These are phyloP conservation scores for Eumaeus atala DNA, from an alignment of 1,140 invertebrate species.

Conservation along the genomic window DNA sequence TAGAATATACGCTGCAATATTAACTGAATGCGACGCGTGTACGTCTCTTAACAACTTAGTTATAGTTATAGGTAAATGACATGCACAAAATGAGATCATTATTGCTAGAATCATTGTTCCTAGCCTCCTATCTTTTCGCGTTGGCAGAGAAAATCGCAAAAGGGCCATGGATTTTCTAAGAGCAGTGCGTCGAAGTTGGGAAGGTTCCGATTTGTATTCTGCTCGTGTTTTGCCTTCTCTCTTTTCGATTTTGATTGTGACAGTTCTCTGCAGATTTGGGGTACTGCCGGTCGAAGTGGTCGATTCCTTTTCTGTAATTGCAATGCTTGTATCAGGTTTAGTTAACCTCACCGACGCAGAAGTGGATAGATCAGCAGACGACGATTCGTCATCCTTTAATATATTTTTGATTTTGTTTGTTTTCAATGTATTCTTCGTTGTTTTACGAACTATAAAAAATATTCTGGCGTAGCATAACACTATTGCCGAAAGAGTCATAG, in stretches of 20 bases:
- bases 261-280: conserved; percentile 9
- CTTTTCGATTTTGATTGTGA: conserved; percentile 28
- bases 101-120: conserved; percentile 90
- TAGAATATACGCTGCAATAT: conserved; percentile 84
- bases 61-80: conserved; percentile 87
- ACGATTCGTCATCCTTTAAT: conserved; percentile 24
- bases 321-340: conserved; percentile 20
- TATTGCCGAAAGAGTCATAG: conserved; percentile 84
- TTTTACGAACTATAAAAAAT: conserved; percentile 84
- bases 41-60: conserved; percentile 78
- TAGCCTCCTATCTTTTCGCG: conserved; percentile 83
- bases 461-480: conserved; percentile 87
- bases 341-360: conserved; percentile 22
- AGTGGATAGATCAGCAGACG: conserved; percentile 28
- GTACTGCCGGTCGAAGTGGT: neutral
- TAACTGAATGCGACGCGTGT: conserved; percentile 76
- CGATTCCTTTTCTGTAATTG: neutral
- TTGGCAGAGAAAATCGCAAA: conserved; percentile 77
- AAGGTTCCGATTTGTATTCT: conserved; percentile 24
- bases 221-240: conserved; percentile 18
- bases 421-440: conserved; percentile 76
- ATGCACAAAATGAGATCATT: conserved; percentile 85
- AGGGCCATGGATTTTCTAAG: conserved; percentile 40
- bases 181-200: conserved; percentile 33
- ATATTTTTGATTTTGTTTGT: conserved; percentile 22